Conservation (phyloP, 2,797 vertebrate species). For the Tachyglossus aculeatus region DNA sequence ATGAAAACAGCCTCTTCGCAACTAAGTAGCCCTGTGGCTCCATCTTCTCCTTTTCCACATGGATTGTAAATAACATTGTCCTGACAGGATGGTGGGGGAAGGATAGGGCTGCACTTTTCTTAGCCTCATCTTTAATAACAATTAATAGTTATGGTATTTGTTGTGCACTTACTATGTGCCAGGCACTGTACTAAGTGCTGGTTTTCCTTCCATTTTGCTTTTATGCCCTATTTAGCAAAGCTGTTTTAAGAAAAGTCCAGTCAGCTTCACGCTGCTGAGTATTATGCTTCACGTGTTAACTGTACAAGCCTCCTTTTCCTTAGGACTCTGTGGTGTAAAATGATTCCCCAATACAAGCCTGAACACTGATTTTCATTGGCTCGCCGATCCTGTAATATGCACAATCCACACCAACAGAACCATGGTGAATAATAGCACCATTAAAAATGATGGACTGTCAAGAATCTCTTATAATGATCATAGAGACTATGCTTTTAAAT, state of each 20-base stretch:
- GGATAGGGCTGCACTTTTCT: conserved; percentile 36
- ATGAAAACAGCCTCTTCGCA: conserved; percentile 61
- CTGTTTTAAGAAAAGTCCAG: conserved; percentile 1
- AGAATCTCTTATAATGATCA: conserved; percentile 65
- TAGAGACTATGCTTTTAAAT: conserved; percentile 65
- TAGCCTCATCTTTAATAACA: no score
- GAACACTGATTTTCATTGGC: conserved; percentile 33
- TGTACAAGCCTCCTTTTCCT: conserved; percentile 44
- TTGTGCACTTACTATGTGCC: no score
- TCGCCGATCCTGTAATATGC: conserved; percentile 56
- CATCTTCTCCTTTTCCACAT: conserved; percentile 62
- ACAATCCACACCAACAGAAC: conserved; percentile 63
- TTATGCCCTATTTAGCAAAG: conserved; percentile 29
- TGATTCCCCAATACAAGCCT: conserved; percentile 38
- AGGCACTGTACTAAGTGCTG: conserved; percentile 44
- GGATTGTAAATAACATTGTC: conserved; percentile 54
- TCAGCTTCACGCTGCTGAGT: conserved; percentile 24
- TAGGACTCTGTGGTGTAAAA: conserved; percentile 43
- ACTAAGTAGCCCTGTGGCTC: conserved; percentile 60
- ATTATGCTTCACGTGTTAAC: conserved; percentile 64
- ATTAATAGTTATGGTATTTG: no score
- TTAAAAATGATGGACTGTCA: conserved; percentile 77
- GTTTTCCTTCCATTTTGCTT: conserved; percentile 53
- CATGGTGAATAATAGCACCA: conserved; percentile 65
- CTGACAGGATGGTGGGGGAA: conserved; percentile 49